These are phyloP conservation scores for Clupea harengus DNA, from an alignment of 2,113 vertebrate species.

Conservation along the genomic window DNA sequence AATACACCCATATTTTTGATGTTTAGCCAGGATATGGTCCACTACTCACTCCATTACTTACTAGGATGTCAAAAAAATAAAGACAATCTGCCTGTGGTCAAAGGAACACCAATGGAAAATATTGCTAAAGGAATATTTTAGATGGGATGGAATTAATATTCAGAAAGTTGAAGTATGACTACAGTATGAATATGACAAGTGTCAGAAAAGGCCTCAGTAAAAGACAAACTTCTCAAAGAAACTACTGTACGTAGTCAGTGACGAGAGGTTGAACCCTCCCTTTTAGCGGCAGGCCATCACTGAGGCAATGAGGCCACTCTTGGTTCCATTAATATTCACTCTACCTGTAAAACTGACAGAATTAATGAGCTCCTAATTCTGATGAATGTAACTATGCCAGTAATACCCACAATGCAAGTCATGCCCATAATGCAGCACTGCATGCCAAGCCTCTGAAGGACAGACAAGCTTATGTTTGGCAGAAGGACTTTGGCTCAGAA, in stretches of 20 bases:
- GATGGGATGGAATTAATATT: background rate
- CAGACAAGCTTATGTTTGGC: slow-evolving; percentile 50
- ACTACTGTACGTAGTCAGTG: background rate
- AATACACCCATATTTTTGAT: background rate
- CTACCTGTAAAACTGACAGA: slow-evolving; percentile 20
- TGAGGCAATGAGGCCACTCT: slow-evolving; percentile 10
- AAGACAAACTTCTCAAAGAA: background rate
- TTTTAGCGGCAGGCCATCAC: background rate
- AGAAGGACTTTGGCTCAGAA: slow-evolving; percentile 47
- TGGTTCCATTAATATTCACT: slow-evolving; percentile 15
- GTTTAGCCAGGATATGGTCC: background rate
- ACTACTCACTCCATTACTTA: background rate
- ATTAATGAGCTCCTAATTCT: slow-evolving; percentile 20
- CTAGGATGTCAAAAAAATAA: slow-evolving; percentile 5
- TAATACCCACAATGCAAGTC: slow-evolving; percentile 19
- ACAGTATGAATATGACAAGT: background rate
- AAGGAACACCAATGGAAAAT: background rate
- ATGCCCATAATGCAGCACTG: slow-evolving; percentile 44
- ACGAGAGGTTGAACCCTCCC: background rate
- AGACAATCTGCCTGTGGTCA: slow-evolving; percentile 3
- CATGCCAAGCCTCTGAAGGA: slow-evolving; percentile 51
- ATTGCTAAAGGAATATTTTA: background rate
- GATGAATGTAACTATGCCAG: slow-evolving; percentile 17
- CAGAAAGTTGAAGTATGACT: background rate
- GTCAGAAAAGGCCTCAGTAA: background rate